phyloP scores from a whole-genome alignment of 2,113 vertebrate genomes.

The Okapia johnstoni region DNA sequence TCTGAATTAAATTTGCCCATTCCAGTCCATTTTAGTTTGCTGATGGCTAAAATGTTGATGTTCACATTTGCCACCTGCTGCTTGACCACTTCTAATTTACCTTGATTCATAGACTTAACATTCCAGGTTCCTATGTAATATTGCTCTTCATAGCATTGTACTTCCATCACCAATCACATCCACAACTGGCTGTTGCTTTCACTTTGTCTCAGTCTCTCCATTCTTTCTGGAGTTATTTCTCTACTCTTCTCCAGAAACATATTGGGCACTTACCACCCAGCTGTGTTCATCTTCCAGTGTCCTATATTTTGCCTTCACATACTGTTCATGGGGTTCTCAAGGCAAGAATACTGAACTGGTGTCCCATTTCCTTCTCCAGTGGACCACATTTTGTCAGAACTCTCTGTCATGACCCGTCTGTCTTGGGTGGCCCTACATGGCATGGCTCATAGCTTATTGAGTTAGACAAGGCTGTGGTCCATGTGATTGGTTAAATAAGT shows the following conservation, averaged over 20 bases:
- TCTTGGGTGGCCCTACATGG: not conserved
- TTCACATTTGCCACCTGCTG: not conserved
- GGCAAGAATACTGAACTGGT: not conserved
- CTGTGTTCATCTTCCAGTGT: not conserved
- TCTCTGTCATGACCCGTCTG: not conserved
- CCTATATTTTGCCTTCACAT: not conserved
- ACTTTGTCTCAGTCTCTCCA: not conserved
- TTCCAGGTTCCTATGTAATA: not conserved
- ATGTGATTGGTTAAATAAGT: not conserved
- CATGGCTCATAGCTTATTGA: not conserved
- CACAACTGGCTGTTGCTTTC: not conserved
- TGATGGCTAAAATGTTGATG: not conserved
- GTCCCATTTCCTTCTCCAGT: not conserved
- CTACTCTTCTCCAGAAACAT: not conserved
- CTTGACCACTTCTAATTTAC: not conserved
- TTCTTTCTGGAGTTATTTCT: not conserved
- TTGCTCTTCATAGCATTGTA: not conserved
- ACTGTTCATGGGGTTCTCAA: not conserved
- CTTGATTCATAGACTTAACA: not conserved
- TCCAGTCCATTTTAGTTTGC: not conserved
- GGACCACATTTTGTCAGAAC: not conserved
- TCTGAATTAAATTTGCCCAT: not conserved
- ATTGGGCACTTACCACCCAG: not conserved
- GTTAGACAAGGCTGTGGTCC: not conserved
- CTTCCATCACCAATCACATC: not conserved